Base-by-base conservation (phyloP, 2,888 invertebrate genomes). In the Acanthosepion esculentum region DNA sequence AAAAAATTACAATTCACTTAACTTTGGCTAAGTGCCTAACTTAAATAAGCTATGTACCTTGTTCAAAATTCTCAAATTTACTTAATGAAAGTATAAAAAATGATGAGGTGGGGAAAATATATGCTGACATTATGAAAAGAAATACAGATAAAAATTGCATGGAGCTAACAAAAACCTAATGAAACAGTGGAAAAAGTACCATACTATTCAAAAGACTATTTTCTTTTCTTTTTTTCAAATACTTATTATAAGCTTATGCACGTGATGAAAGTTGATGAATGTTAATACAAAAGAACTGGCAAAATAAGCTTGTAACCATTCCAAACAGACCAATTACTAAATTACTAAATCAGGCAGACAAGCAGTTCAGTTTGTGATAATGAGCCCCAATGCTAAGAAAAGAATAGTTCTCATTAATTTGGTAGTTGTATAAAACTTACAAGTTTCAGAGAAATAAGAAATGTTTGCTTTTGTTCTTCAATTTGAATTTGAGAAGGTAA, bases 261-360 rank as follows among this genome's bases (percentile, higher is more conserved):
- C n/a, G n/a, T n/a, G 78, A 78, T 78, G n/a, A 78, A 78, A n/a
- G 33, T n/a, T n/a, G 78, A 78, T 78, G 78, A 78, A 20, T 18
- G 29, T n/a, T 78, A n/a, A 78, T n/a, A 78, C 78, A 78, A 78
- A 78, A 78, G 33, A 78, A 78, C 12, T n/a, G n/a, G 78, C 78
- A 78, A 78, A 78, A 78, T n/a, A 78, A n/a, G 33, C n/a, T 78
- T 78, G 78, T 78, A 78, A 78, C n/a, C n/a, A 78, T 78, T 78
- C 78, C 78, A 78, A 78, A 33, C 78, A 78, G 78, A 78, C n/a
- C n/a, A 78, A 78, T 78, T 78, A 78, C 78, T 78, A 78, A 78
- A 78, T 78, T 78, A 78, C 78, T 78, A 78, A 78, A 78, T 78
- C 78, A n/a, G 15, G 78, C n/a, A 15, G 78, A n/a, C 78, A 5